Conservation (phyloP, 2,888 invertebrate genomes). For the Andrena hattorfiana region DNA sequence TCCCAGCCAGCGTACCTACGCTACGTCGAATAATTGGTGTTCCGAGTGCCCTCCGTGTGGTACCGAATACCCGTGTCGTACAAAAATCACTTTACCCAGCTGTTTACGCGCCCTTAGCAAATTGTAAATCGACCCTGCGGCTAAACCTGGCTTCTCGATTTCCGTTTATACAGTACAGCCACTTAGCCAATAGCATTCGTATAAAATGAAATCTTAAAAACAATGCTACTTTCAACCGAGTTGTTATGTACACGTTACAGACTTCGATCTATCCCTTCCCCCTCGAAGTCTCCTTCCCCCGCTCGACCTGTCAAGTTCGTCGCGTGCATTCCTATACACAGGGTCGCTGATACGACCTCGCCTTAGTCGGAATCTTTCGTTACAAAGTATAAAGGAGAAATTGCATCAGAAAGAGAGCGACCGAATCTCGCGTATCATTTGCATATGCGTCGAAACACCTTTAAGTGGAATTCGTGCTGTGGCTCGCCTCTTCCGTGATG, state of each 20-base stretch:
- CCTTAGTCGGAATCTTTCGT: conserved; percentile 42
- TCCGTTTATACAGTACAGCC: conserved; percentile 12
- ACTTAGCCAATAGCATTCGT: conserved; percentile 14
- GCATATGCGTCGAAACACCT: not conserved
- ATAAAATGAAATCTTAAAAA: conserved; percentile 38
- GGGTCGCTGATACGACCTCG: not conserved
- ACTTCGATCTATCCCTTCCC: conserved; percentile 5
- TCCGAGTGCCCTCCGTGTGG: conserved; percentile 7
- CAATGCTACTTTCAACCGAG: conserved; percentile 53
- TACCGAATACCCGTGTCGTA: conserved; percentile 42
- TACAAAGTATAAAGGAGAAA: conserved; percentile 51
- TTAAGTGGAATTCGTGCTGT: conserved; percentile 64
- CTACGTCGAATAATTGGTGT: conserved; percentile 7
- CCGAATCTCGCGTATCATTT: conserved; percentile 20
- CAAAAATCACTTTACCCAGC: conserved; percentile 19
- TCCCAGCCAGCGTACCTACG: not conserved
- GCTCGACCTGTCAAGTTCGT: not conserved
- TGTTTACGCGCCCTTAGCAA: not conserved
- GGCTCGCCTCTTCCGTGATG: conserved; percentile 56
- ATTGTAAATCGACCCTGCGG: conserved; percentile 5
- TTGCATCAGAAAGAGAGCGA: not conserved
- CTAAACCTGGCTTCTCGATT: conserved; percentile 10
- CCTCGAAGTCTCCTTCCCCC: too few relatives aligned
- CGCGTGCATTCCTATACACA: not conserved
- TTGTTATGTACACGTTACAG: conserved; percentile 38